These are phyloP conservation scores for Athalia cordata DNA, from an alignment of 2,888 invertebrate genomes.

Conservation along the genomic window DNA sequence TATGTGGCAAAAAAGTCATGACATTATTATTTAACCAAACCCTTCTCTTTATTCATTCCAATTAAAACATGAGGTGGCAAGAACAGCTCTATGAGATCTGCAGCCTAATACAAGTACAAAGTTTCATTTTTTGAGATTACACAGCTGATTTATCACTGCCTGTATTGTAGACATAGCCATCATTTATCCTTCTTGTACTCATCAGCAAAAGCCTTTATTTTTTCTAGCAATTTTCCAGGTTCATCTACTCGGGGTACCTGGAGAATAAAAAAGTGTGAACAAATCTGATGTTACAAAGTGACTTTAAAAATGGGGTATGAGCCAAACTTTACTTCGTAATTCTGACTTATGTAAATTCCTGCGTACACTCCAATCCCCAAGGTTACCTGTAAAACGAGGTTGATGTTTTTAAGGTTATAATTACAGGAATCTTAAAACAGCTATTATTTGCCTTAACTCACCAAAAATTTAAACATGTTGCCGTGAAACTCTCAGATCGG, in stretches of 20 bases:
- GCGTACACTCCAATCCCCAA: slow-evolving; percentile 83
- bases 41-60: neutral
- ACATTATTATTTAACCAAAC: slow-evolving; percentile 46
- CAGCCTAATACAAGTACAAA: neutral
- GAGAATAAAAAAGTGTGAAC: slow-evolving; percentile 56
- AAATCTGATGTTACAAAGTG: neutral
- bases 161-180: slow-evolving; percentile 49
- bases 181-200: slow-evolving; percentile 77
- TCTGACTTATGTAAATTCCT: slow-evolving; percentile 84
- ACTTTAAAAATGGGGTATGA: neutral
- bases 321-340: slow-evolving; percentile 80
- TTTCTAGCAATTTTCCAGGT: slow-evolving; percentile 83
- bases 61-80: slow-evolving; percentile 29
- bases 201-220: slow-evolving; percentile 82
- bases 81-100: neutral
- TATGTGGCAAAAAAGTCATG: slow-evolving; percentile 65
- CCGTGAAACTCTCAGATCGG: slow-evolving; percentile 12
- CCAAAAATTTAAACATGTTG: slow-evolving; percentile 66
- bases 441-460: slow-evolving; percentile 51
- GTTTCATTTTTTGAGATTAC: slow-evolving; percentile 1
- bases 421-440: neutral
- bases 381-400: slow-evolving; percentile 77
- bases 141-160: slow-evolving; percentile 9
- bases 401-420: neutral
- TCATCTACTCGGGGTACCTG: slow-evolving; percentile 92